A percentile compares a stretch with the other conserved stretches of the same genome.
These are phyloP conservation scores for Cyclopterus lumpus DNA, from an alignment of 2,797 vertebrate genomes.

Conservation along the genomic window DNA sequence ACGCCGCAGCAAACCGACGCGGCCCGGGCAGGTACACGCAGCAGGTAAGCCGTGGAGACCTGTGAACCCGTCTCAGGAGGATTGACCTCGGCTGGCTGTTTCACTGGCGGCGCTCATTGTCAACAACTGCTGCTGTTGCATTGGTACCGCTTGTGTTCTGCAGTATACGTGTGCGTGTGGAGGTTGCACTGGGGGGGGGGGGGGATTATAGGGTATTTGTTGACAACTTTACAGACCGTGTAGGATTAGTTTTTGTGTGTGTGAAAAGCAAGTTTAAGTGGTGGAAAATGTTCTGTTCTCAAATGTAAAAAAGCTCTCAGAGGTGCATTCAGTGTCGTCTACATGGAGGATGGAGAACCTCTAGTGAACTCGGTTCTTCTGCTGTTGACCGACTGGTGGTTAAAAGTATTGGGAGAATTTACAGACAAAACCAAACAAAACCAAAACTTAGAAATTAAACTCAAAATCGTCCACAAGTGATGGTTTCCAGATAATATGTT, in stretches of 20 bases:
- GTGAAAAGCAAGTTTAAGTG: background rate
- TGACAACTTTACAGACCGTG: slow-evolving; percentile 36
- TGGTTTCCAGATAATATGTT: background rate
- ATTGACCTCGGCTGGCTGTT: slow-evolving; percentile 71
- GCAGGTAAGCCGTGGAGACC: slow-evolving; percentile 69
- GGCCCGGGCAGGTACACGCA: slow-evolving; percentile 60
- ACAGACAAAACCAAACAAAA: background rate
- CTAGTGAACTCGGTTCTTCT: slow-evolving; percentile 37
- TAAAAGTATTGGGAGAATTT: background rate
- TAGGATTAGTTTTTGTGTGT: background rate
- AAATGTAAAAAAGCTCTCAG: background rate
- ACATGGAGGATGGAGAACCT: slow-evolving; percentile 35
- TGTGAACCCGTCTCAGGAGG: slow-evolving; percentile 62
- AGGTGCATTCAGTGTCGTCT: background rate
- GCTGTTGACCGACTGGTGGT: slow-evolving; percentile 20
- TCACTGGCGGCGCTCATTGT: slow-evolving; percentile 60
- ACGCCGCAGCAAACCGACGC: slow-evolving; percentile 40
- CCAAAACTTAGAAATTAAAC: background rate
- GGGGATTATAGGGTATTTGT: slow-evolving; percentile 43
- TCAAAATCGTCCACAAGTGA: too few species aligned
- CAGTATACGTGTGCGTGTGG: background rate
- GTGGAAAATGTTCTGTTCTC: background rate
- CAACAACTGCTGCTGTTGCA: slow-evolving; percentile 68
- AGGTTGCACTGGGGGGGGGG: slow-evolving; percentile 18
- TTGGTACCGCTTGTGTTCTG: slow-evolving; percentile 41